A percentile compares a stretch with the other conserved stretches of the same genome.
These are phyloP conservation scores for Amyelois transitella DNA, from an alignment of 1,140 invertebrate species.

Conservation along the genomic window DNA sequence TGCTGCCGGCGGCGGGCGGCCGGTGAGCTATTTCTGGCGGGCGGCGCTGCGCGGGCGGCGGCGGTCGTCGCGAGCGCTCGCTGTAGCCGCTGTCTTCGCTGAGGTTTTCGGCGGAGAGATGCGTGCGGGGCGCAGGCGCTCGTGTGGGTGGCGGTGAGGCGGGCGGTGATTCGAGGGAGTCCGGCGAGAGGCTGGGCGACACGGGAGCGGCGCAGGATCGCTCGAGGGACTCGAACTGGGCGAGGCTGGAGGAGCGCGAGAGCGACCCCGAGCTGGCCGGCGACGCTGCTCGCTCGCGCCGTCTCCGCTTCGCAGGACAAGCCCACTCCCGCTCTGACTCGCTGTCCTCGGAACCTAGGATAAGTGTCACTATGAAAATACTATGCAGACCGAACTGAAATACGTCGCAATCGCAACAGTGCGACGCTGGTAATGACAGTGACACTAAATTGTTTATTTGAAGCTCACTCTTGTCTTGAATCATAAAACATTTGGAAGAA, in stretches of 20 bases:
- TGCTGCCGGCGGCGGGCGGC: constrained; percentile 48
- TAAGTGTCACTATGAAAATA: constrained; percentile 12
- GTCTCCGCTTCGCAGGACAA: constrained; percentile 85
- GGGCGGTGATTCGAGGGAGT: constrained; percentile 59
- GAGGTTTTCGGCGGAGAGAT: constrained; percentile 81
- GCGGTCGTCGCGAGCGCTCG: constrained; percentile 53
- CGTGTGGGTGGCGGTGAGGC: constrained; percentile 57
- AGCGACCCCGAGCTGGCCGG: constrained; percentile 71
- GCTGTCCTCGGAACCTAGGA: constrained; percentile 70
- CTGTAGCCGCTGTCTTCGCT: constrained; percentile 86
- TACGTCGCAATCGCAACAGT: constrained; percentile 23
- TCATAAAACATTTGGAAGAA: constrained; percentile 31
- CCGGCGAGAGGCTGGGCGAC: constrained; percentile 62
- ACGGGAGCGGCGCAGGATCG: constrained; percentile 76
- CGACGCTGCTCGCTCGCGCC: constrained; percentile 69
- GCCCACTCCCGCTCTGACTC: constrained; percentile 84
- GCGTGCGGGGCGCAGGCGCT: constrained; percentile 52
- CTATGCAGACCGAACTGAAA: constrained; percentile 1
- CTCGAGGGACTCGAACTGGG: constrained; percentile 87
- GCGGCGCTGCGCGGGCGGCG: constrained; percentile 43
- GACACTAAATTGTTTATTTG: constrained; percentile 37
- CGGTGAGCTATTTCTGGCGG: constrained; percentile 49
- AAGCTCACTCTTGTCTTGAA: constrained; percentile 11
- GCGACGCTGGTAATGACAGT: constrained; percentile 56
- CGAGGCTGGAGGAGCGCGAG: constrained; percentile 82